A percentile compares a stretch with the other conserved stretches of the same genome.
These are phyloP conservation scores for Agrochola lychnidis DNA, from an alignment of 2,888 invertebrate genomes.

Conservation along the genomic window DNA sequence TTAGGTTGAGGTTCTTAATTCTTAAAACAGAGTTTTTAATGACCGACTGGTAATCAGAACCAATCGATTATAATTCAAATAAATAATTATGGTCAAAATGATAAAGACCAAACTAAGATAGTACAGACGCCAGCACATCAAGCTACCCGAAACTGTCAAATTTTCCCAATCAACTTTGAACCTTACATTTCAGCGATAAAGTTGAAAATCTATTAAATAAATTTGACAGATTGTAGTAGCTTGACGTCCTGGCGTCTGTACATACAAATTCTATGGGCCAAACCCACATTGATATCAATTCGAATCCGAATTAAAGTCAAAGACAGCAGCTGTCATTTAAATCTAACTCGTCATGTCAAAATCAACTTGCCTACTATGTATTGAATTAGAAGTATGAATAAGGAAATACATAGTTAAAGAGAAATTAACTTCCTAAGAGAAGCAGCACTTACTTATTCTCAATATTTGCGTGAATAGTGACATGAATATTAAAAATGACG, in stretches of 20 bases:
- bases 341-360: neutral
- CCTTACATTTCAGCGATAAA: too few species aligned
- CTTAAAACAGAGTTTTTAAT: too few species aligned
- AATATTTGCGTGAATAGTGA: constrained; percentile 17
- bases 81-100: neutral
- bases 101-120: too few species aligned
- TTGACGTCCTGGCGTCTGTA: too few species aligned
- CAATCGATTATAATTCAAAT: neutral
- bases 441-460: neutral
- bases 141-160: too few species aligned
- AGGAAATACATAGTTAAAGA: neutral
- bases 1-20: neutral
- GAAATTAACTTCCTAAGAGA: constrained; percentile 6
- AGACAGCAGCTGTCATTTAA: neutral
- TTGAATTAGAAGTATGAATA: neutral
- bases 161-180: too few species aligned
- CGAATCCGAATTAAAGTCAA: neutral
- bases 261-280: neutral
- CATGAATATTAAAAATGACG: constrained; percentile 20
- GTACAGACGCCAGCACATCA: too few species aligned
- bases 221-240: too few species aligned
- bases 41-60: neutral
- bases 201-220: too few species aligned
- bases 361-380: neutral
- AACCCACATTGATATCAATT: too few species aligned